Evolutionary conservation across 2,113 vertebrate genomes (phyloP).

Genomic region (Heterotilapia buettikoferi): DNA sequence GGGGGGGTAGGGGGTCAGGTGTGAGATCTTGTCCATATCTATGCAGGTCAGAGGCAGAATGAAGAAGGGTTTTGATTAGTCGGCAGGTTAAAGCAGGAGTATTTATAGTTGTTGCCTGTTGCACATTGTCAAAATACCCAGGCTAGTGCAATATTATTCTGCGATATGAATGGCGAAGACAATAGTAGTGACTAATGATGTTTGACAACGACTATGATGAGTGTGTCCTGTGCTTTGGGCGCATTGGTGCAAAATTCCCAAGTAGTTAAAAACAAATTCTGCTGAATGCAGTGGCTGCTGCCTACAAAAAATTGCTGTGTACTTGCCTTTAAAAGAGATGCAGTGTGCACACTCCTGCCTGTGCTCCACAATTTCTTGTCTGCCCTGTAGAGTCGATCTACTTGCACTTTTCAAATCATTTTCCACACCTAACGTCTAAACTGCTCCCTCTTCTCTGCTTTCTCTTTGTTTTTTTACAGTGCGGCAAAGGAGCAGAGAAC

Average conservation of each 20-base stretch:
- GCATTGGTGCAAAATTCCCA: background rate
- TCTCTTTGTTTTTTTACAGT: constrained; percentile 65
- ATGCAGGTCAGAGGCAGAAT: background rate
- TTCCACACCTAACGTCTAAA: background rate
- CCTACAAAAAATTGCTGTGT: background rate
- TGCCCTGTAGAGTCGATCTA: background rate
- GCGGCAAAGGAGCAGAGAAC: constrained; percentile 93
- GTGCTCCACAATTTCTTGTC: background rate
- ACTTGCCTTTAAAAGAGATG: background rate
- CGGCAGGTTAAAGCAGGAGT: background rate
- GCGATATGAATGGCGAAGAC: background rate
- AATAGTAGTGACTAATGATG: background rate
- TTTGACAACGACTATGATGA: background rate
- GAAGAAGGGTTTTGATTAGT: background rate
- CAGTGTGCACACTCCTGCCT: background rate
- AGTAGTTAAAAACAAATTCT: background rate
- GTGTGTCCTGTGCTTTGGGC: background rate
- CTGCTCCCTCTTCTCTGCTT: background rate
- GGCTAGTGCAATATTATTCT: background rate
- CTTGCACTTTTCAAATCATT: background rate
- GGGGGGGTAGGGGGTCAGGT: too few relatives aligned
- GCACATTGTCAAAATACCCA: background rate
- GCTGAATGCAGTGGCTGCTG: background rate
- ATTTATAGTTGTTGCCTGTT: background rate
- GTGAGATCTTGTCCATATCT: background rate